phyloP scores from a whole-genome alignment of 2,113 vertebrate genomes.

The Sula dactylatra region DNA sequence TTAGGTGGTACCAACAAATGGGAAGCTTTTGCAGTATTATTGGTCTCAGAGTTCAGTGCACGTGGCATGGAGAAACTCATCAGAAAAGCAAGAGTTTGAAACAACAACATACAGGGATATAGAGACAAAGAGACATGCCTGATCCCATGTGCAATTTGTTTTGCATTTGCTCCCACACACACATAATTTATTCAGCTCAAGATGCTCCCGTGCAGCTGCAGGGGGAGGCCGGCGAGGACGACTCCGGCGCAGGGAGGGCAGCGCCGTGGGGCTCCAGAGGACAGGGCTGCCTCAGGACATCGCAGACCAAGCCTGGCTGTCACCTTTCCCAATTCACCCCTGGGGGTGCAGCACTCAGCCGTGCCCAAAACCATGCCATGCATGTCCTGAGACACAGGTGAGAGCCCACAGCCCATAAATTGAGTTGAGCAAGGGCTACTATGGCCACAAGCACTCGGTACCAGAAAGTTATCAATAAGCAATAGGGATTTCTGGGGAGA shows the following conservation, averaged over 20 bases:
- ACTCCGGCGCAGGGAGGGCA: background rate
- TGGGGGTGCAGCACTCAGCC: accelerated
- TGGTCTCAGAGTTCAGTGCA: background rate
- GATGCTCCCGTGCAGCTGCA: background rate
- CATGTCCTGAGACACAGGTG: background rate
- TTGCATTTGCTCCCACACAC: background rate
- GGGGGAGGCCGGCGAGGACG: background rate
- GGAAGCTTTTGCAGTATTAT: background rate
- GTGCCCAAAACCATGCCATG: accelerated
- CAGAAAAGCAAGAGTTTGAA: background rate
- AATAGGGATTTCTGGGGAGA: background rate
- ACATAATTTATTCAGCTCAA: background rate
- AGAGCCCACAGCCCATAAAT: background rate
- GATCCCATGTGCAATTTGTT: background rate
- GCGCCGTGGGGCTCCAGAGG: background rate
- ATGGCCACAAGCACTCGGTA: background rate
- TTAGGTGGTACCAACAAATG: background rate
- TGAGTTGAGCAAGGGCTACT: background rate
- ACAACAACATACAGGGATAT: background rate
- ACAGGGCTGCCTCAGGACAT: accelerated
- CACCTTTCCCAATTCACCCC: background rate
- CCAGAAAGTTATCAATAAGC: background rate
- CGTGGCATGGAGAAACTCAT: background rate
- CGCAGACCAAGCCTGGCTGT: background rate
- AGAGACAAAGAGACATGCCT: background rate